Evolutionary conservation across 2,113 vertebrate genomes (phyloP), one percentile per base, ranked within the genome.

Genomic region (Antigone vipio): DNA sequence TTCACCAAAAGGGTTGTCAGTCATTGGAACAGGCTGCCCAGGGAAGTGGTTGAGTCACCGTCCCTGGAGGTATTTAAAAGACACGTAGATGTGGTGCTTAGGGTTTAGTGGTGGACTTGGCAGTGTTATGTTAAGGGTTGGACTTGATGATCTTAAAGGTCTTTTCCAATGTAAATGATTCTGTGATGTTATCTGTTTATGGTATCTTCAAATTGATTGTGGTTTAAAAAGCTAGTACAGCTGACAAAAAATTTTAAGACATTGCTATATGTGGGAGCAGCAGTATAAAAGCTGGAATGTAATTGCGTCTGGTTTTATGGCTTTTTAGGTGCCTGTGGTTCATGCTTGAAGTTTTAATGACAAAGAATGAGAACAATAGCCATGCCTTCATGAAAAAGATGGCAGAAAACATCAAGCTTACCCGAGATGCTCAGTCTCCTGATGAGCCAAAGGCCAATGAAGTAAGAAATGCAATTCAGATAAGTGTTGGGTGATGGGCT

Each of bases 281-380:
- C 49, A 81, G 30, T 69, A 13, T 81, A 91, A 76, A 91, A 89
- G 38, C 73, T 91, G 62, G 35, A 85, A 76, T 82, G 60, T 94
- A 89, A 85, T 40, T 87, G 97, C 60, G 47, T 92, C 49, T 95
- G 78, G 38, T 59, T 95, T 96, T 82, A 56, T 73, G 95, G 53
- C 44, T 85, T 92, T 92, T 88, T 95, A 98, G 99, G 98, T 99
- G 99, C 98, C 98, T 99, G 69, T 99, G 99, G 99, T 99, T 99
- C 97, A 99, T 99, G 99, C 98, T 99, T 96, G 99, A 99, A 97
- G 99, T 99, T 95, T 98, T 99, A 98, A 99, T 99, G 99, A 99
- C 99, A 62, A 99, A 99, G 98, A 99, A 99, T 97, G 99, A 99
- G 97, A 99, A 99, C 96, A 99, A 99, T 97, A 99, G 99, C 96